Conservation (phyloP, 2,888 invertebrate species). For the Stramonita haemastoma region DNA sequence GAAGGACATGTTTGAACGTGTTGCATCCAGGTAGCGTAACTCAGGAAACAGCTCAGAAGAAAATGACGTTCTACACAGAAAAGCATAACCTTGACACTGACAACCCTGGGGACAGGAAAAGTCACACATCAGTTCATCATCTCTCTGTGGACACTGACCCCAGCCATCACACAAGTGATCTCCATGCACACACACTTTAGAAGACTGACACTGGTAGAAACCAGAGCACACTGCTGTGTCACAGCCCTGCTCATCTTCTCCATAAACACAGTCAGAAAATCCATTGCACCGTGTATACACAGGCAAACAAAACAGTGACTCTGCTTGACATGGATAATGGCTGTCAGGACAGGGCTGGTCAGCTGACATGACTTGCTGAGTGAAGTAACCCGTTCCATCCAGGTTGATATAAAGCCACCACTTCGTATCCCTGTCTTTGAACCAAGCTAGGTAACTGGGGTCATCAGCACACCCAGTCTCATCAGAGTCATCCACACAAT, state of each 20-base stretch:
- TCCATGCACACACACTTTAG: background rate
- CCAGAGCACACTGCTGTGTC: background rate
- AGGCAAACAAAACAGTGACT: background rate
- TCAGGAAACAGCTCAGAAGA: background rate
- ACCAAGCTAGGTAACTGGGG: background rate
- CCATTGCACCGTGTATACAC: conserved; percentile 15
- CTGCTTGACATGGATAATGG: background rate
- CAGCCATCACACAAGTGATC: conserved; percentile 22
- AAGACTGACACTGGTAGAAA: background rate
- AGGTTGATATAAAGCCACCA: background rate
- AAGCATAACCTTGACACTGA: background rate
- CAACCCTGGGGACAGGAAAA: background rate
- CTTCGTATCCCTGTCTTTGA: background rate
- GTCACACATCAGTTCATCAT: conserved; percentile 25
- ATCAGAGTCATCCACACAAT: conserved; percentile 1
- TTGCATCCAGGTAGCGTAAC: background rate
- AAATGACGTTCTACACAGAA: background rate
- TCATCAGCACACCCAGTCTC: background rate
- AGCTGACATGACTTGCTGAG: background rate
- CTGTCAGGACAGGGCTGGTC: background rate
- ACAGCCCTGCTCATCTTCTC: conserved; percentile 12
- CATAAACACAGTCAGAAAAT: conserved; percentile 4
- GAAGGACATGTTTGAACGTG: background rate
- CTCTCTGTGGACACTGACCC: conserved; percentile 18
- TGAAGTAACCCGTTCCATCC: conserved; percentile 12